These are phyloP conservation scores for Volucella zonaria DNA, from an alignment of 2,888 invertebrate genomes.

Conservation along the genomic window DNA sequence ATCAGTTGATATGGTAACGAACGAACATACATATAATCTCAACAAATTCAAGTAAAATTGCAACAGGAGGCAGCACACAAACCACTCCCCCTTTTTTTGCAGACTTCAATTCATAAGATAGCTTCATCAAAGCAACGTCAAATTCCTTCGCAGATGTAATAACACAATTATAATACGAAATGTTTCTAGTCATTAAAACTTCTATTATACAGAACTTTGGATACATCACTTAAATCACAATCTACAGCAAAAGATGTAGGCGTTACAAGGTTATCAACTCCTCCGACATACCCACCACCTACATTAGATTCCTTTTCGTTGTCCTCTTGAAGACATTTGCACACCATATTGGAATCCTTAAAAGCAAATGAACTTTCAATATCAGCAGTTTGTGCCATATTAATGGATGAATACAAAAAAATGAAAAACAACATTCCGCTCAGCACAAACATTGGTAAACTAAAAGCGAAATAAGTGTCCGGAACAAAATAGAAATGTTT, in stretches of 20 bases:
- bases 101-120: too few species aligned
- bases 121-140: too few species aligned
- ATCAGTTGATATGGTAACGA: too few species aligned
- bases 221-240: slow-evolving; percentile 62
- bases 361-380: slow-evolving; percentile 46
- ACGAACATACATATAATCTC: too few species aligned
- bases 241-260: slow-evolving; percentile 57
- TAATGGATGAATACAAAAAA: slow-evolving; percentile 53
- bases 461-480: slow-evolving; percentile 68
- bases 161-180: background rate
- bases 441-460: slow-evolving; percentile 59
- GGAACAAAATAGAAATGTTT: slow-evolving; percentile 68
- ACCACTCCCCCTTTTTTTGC: too few species aligned
- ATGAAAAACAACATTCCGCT: slow-evolving; percentile 66
- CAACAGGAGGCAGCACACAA: too few species aligned
- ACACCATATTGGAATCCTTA: slow-evolving; percentile 41
- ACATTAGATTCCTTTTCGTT: background rate
- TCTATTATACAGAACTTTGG: slow-evolving; percentile 56
- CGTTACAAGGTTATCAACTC: slow-evolving; percentile 24
- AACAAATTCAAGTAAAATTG: too few species aligned
- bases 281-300: background rate
- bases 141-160: background rate
- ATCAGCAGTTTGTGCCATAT: slow-evolving; percentile 62
- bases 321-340: slow-evolving; percentile 34
- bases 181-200: slow-evolving; percentile 8